phyloP scores from a whole-genome alignment of 2,113 vertebrate genomes.

The Prietella phreatophila region DNA sequence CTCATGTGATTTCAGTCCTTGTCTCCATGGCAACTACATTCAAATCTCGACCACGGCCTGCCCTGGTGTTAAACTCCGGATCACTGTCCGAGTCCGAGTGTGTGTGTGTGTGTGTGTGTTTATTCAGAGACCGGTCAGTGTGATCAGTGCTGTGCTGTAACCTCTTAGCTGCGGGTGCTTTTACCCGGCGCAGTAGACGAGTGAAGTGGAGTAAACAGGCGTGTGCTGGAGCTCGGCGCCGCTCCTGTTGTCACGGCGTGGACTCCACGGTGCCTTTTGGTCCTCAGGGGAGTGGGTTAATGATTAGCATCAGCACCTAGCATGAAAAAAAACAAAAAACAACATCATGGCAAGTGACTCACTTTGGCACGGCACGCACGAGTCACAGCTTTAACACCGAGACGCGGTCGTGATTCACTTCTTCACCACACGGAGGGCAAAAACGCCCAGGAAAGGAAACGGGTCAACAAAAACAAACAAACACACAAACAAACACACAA shows the following conservation, averaged over 20 bases:
- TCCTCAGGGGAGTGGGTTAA: conserved; percentile 54
- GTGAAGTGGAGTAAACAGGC: conserved; percentile 2
- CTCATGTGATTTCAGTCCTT: conserved; percentile 50
- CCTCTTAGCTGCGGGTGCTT: conserved; percentile 1
- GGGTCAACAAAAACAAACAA: no score
- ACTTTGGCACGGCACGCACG: background rate
- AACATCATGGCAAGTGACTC: background rate
- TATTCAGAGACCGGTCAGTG: background rate
- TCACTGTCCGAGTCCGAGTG: background rate
- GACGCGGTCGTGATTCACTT: no score
- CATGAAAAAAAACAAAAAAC: conserved; percentile 30
- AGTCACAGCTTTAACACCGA: background rate
- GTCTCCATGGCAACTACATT: conserved; percentile 56
- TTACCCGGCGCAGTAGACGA: background rate
- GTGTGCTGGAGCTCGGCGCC: conserved; percentile 2
- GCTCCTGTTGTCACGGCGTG: conserved; percentile 39
- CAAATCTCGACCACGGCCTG: conserved; percentile 50
- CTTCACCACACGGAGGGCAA: background rate
- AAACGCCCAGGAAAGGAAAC: no score
- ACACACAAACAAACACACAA: background rate
- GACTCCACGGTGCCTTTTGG: conserved; percentile 43
- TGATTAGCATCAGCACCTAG: conserved; percentile 55
- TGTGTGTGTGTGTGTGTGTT: conserved; percentile 34
- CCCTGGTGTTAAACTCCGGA: background rate
- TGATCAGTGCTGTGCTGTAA: conserved; percentile 7